Conservation (phyloP, 2,113 vertebrate species). For the Platichthys stellatus region DNA sequence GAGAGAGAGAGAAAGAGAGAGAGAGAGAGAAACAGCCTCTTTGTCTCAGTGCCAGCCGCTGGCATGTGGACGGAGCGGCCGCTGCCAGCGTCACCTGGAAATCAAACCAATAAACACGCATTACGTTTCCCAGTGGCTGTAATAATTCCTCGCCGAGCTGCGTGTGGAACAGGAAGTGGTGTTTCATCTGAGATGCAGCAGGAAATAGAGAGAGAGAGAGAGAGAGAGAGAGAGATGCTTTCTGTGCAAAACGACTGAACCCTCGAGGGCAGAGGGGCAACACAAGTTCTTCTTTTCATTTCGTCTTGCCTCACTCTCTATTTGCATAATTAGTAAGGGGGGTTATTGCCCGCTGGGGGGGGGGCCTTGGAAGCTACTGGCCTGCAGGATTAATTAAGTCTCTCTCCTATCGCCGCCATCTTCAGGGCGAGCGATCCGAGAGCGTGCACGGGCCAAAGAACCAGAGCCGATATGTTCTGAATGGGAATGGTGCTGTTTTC, state of each 20-base stretch:
- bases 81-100: constrained; percentile 52
- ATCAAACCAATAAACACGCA: constrained; percentile 36
- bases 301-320: constrained; percentile 41
- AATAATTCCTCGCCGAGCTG: constrained; percentile 33
- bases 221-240: no score
- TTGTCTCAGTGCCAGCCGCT: constrained; percentile 55
- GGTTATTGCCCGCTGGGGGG: constrained; percentile 60
- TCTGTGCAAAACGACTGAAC: background rate
- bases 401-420: constrained; percentile 61
- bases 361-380: constrained; percentile 60
- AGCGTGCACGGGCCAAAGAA: no score
- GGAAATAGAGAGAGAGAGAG: no score
- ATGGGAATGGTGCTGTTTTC: constrained; percentile 51
- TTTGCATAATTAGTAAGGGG: constrained; percentile 73
- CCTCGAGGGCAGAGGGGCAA: background rate
- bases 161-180: constrained; percentile 35
- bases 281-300: constrained; percentile 28
- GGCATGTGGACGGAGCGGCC: constrained; percentile 31
- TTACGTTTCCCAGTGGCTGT: constrained; percentile 36
- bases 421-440: constrained; percentile 15
- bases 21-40: constrained; percentile 19
- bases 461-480: constrained; percentile 29
- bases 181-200: no score
- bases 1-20: background rate
- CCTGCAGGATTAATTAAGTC: constrained; percentile 74